A percentile compares a stretch with the other conserved stretches of the same genome.
Evolutionary conservation across 2,797 vertebrate species (phyloP).

Genomic region (Catharus ustulatus): DNA sequence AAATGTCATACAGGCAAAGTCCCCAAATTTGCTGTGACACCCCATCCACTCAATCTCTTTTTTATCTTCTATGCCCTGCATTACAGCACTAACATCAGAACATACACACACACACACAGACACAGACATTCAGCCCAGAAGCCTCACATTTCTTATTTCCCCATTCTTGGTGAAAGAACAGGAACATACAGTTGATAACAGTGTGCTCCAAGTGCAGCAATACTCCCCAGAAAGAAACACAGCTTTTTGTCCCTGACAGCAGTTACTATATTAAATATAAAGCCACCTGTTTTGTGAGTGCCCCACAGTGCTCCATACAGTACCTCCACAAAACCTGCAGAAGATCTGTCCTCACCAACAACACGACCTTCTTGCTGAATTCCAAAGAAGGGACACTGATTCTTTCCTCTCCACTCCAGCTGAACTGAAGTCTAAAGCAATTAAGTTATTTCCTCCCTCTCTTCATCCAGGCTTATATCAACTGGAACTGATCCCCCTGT

Average conservation of each 20-base stretch:
- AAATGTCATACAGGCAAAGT: neutral
- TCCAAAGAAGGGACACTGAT: slow-evolving; percentile 25
- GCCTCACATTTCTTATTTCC: neutral
- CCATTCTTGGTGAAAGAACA: neutral
- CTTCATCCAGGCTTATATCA: slow-evolving; percentile 64
- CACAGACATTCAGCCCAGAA: neutral
- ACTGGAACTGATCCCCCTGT: slow-evolving; percentile 68
- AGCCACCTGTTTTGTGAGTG: slow-evolving; percentile 19
- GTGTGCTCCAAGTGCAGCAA: neutral
- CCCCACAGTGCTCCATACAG: neutral
- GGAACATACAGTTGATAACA: neutral
- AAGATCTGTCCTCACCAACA: slow-evolving; percentile 18
- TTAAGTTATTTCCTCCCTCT: slow-evolving; percentile 71
- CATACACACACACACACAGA: neutral
- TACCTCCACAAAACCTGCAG: slow-evolving; percentile 45
- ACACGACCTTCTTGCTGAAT: slow-evolving; percentile 23
- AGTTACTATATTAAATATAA: neutral
- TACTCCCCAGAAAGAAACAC: neutral
- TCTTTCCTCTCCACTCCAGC: slow-evolving; percentile 62
- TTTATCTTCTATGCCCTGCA: neutral
- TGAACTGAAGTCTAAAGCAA: slow-evolving; percentile 59
- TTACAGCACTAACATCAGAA: neutral
- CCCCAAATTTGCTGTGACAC: neutral
- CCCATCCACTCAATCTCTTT: neutral
- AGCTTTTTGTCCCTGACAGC: neutral